Evolutionary conservation across 2,888 invertebrate genomes (phyloP), one percentile per base, ranked within the genome.

Genomic region (Bombyx huttoni): DNA sequence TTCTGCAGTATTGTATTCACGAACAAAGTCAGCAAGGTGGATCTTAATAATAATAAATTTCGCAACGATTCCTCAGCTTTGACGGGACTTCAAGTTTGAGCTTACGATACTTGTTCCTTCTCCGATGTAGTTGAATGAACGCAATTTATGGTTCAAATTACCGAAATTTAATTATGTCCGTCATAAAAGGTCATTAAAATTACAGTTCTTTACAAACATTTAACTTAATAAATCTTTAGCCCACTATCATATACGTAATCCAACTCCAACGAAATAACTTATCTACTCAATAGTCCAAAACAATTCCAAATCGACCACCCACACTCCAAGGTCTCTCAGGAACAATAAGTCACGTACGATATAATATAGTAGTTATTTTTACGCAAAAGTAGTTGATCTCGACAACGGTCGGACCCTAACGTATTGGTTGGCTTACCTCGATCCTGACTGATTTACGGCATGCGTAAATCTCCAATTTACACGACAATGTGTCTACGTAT

Each of bases 401-500:
- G 78, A 74, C 76, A 73, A 70, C 74, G 75, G 79, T 73, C 68
- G 64, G 64, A 56, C 58, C 62, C 75, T 83, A 78, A 86, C 82
- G 76, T 81, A 86, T 85, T 69, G 81, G 77, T 66, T 64, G 77
- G 84, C 81, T 86, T 83, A 81, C 76, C 73, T 65, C 70, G 70
- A 75, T 74, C 80, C 79, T 76, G 81, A 81, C 83, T 86, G 86
- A 88, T 88, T 87, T 87, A 88, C 82, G 67, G 78, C 72, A 67
- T 65, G 72, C 73, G 81, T 78, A 83, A 83, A 87, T 85, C 84
- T 83, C 79, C 83, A 81, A 84, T 84, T 86, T 84, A 84, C 82
- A 80, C 80, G 78, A 76, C 75, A 75, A 67, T 69, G 65, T 67
- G 62, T 67, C 65, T 65, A 63, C 61, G 63, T 65, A 40, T 47